These are phyloP conservation scores for Amblyopsis rosae DNA, from an alignment of 2,113 vertebrate species.

Conservation along the genomic window DNA sequence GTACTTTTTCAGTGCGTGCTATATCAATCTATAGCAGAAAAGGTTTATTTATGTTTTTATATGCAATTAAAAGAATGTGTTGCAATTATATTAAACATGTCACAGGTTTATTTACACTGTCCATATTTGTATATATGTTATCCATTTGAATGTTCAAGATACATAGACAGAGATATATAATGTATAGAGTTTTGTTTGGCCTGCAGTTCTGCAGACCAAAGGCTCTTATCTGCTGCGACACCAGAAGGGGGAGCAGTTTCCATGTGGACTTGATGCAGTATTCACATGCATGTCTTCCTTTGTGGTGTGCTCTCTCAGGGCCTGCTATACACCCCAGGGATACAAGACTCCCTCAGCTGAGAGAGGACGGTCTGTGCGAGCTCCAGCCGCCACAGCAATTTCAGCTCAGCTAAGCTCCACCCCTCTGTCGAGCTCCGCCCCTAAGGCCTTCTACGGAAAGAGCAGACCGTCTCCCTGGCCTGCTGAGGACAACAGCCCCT, in stretches of 20 bases:
- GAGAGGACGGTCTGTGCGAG: slow-evolving; percentile 67
- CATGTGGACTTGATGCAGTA: not conserved
- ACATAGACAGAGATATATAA: no score
- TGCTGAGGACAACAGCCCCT: slow-evolving; percentile 60
- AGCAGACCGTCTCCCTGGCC: slow-evolving; percentile 75
- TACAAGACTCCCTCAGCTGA: slow-evolving; percentile 79
- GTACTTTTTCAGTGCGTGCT: not conserved
- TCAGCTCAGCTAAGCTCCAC: slow-evolving; percentile 63
- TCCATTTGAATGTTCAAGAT: no score
- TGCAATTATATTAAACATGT: no score
- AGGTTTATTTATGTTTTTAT: no score
- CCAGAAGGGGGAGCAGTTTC: not conserved
- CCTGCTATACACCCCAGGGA: slow-evolving; percentile 79
- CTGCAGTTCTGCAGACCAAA: no score
- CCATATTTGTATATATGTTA: no score
- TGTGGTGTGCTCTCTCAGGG: slow-evolving; percentile 48
- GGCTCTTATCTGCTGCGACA: not conserved
- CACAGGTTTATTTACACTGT: no score
- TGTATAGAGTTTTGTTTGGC: not conserved
- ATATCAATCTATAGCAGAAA: not conserved
- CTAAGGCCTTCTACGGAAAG: slow-evolving; percentile 86
- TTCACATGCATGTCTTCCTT: not conserved
- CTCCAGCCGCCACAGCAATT: slow-evolving; percentile 67
- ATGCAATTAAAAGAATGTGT: no score
- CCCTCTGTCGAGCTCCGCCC: slow-evolving; percentile 85